Percentiles rank a stretch among this genome's conserved stretches.
These are phyloP conservation scores for Lepidurus apus DNA, from an alignment of 1,140 invertebrate genomes.

Conservation along the genomic window DNA sequence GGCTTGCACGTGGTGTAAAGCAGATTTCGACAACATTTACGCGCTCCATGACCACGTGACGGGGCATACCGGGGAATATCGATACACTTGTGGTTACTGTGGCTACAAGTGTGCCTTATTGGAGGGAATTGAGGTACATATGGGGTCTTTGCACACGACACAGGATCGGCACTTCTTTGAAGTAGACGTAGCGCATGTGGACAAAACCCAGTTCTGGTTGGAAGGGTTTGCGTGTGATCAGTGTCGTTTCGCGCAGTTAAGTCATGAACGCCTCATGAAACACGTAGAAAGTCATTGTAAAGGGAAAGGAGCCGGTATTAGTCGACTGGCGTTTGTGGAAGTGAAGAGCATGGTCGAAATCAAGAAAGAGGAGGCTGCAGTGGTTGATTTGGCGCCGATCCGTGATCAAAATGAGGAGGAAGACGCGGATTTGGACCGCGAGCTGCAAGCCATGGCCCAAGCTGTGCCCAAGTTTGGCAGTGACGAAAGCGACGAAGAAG, in stretches of 20 bases:
- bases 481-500: background rate
- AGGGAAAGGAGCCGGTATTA: conserved; percentile 36
- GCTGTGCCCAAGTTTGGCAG: background rate
- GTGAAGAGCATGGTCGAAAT: background rate
- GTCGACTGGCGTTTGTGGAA: background rate
- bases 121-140: conserved; percentile 48
- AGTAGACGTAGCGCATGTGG: conserved; percentile 35
- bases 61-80: conserved; percentile 66
- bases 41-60: conserved; percentile 61
- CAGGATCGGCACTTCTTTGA: conserved; percentile 42
- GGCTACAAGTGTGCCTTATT: conserved; percentile 46
- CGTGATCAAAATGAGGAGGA: conserved; percentile 2
- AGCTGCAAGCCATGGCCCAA: background rate
- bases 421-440: conserved; percentile 16
- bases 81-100: conserved; percentile 56
- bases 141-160: conserved; percentile 36
- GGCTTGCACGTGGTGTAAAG: conserved; percentile 40
- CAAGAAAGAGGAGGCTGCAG: background rate
- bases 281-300: conserved; percentile 55
- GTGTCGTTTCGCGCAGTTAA: conserved; percentile 63
- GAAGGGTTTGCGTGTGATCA: conserved; percentile 57
- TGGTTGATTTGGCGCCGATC: background rate
- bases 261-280: conserved; percentile 51
- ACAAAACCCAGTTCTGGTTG: conserved; percentile 34
- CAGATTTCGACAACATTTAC: conserved; percentile 46